Base-by-base conservation (phyloP, 1,140 invertebrate genomes). In the Ostrea denselamellosa region DNA sequence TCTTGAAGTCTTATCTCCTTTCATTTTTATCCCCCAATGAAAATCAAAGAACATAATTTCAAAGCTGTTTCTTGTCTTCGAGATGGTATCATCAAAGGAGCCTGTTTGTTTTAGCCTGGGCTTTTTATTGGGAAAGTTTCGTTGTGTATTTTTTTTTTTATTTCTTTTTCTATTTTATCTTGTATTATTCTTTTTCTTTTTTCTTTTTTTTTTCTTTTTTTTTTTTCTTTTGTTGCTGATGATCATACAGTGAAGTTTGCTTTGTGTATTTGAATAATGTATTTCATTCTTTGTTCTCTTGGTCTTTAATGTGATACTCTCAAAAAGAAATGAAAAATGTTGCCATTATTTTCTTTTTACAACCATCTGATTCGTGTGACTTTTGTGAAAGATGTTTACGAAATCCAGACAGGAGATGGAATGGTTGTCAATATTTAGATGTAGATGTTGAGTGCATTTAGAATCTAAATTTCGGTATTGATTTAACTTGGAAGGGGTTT, bases 271-370 rank as follows among this genome's bases (percentile, higher is more conserved):
- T 77, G 28, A 77, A 77, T 77, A 77, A 77, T 77, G 68, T 12
- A 77, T 77, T 25, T 77, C 68, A 9, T 25, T 77, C 68, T 77
- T 77, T 77, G 68, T 77, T 77, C 68, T 25, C 8, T 77, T 77
- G 9, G 12, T 77, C 68, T 77, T 77, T 77, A 77, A 77, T 77
- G 68, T 77, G 25, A 25, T 77, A 25, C 68, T 77, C 25, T 77
- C 68, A 77, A 77, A 44, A 77, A 77, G 68, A 77, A 77, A 77
- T 77, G 68, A 77, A 22, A 77, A 77, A 77, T 77, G 68, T 77
- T 77, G 68, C 25, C 68, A 28, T 77, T 77, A 28, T 28, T 77
- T 28, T 77, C 22, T 71, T 12, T 77, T 71, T 71, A 12, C 25
- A 17, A 22, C 68, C 68, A 34, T 12, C 25, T 77, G 68, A 77